phyloP scores from a whole-genome alignment of 1,140 invertebrate species.

The Galendromus occidentalis region DNA sequence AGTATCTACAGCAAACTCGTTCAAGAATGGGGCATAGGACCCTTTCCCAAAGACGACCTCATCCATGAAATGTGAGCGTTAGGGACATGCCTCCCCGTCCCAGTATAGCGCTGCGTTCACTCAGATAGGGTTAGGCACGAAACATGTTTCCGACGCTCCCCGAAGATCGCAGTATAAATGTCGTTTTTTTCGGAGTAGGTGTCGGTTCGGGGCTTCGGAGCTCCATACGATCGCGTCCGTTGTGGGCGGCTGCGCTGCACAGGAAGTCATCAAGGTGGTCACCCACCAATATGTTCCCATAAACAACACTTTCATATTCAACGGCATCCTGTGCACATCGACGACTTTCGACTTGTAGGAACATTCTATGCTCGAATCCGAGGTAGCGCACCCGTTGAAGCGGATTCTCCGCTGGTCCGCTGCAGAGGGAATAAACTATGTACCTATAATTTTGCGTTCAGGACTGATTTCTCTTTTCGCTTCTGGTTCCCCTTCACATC shows the following conservation, averaged over 20 bases:
- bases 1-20: conserved; percentile 46
- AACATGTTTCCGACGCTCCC: too few relatives aligned
- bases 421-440: too few relatives aligned
- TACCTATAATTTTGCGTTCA: too few relatives aligned
- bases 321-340: conserved; percentile 70
- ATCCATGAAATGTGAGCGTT: conserved; percentile 60
- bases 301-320: conserved; percentile 87
- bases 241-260: conserved; percentile 73
- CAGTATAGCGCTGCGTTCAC: too few relatives aligned
- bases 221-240: conserved; percentile 86
- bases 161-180: not conserved
- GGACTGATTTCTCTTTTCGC: too few relatives aligned
- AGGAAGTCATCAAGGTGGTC: conserved; percentile 92
- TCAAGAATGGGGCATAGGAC: conserved; percentile 55
- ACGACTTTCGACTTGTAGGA: conserved; percentile 38
- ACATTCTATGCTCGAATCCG: too few relatives aligned
- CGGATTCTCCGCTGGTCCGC: too few relatives aligned
- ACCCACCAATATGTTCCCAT: conserved; percentile 90
- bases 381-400: too few relatives aligned
- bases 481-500: too few relatives aligned
- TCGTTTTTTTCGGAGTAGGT: conserved; percentile 25
- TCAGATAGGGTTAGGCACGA: too few relatives aligned
- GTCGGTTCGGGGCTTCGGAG: conserved; percentile 75
- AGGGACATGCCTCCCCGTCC: not conserved
- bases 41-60: conserved; percentile 67